A percentile compares a stretch with the other conserved stretches of the same genome.
Evolutionary conservation across 2,113 vertebrate species (phyloP).

Genomic region (Callospermophilus lateralis): DNA sequence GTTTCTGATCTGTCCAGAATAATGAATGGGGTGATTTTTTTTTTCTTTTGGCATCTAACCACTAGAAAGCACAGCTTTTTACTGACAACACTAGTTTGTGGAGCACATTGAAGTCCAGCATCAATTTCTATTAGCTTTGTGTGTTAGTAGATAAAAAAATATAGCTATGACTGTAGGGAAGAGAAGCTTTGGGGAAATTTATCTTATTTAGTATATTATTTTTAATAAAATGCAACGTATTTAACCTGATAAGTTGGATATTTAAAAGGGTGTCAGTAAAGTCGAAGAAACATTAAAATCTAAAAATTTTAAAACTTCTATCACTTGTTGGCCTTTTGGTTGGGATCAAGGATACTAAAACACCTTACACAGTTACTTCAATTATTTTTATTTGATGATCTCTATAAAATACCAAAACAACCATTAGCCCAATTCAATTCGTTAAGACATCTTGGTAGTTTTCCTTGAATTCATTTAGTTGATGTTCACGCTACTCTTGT

Average conservation of each 20-base stretch:
- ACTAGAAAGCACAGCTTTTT: constrained; percentile 76
- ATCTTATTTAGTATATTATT: not conserved
- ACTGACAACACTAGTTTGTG: constrained; percentile 60
- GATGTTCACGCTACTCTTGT: rapidly evolving
- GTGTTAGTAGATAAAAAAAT: not conserved
- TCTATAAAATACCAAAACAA: not conserved
- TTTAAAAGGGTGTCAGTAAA: not conserved
- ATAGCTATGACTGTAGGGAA: not conserved
- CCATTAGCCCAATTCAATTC: not conserved
- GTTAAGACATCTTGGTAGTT: not conserved
- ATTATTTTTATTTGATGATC: not conserved
- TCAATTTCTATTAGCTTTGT: constrained; percentile 53
- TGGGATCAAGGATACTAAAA: not conserved
- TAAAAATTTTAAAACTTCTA: not conserved
- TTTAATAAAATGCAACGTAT: not conserved
- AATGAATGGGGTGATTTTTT: constrained; percentile 70
- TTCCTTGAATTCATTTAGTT: not conserved
- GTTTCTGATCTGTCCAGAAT: constrained; percentile 79
- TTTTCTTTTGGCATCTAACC: constrained; percentile 68
- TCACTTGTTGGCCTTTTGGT: not conserved
- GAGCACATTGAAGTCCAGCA: constrained; percentile 1
- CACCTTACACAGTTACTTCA: not conserved
- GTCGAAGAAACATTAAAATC: not conserved
- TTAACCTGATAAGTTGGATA: not conserved
- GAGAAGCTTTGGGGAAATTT: not conserved